phyloP scores from a whole-genome alignment of 2,888 invertebrate genomes.

The Electrophaes corylata region DNA sequence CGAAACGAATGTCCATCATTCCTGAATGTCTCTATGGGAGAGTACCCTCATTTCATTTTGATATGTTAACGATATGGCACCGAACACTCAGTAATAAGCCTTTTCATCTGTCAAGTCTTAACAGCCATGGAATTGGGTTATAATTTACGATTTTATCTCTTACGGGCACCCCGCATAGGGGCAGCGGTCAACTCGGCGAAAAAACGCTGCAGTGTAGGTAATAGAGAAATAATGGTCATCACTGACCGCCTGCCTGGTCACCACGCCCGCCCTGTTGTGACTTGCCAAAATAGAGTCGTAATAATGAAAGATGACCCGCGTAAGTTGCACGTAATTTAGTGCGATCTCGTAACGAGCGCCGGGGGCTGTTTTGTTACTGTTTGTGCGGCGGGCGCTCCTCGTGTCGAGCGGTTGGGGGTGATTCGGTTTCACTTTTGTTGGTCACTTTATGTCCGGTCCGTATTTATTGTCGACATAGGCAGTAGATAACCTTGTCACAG shows the following conservation, averaged over 20 bases:
- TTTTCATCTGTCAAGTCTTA: conserved; percentile 83
- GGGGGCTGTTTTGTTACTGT: conserved; percentile 59
- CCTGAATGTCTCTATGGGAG: conserved; percentile 64
- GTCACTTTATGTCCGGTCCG: conserved; percentile 65
- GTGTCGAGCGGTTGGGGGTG: conserved; percentile 62
- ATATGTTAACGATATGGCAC: conserved; percentile 77
- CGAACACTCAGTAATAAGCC: conserved; percentile 73
- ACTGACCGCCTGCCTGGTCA: conserved; percentile 59
- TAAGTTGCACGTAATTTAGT: conserved; percentile 77
- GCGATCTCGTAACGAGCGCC: conserved; percentile 67
- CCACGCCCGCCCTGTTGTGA: conserved; percentile 76
- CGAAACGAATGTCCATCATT: conserved; percentile 65
- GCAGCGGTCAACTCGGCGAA: conserved; percentile 76
- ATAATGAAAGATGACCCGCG: conserved; percentile 80
- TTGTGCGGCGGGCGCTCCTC: conserved; percentile 61
- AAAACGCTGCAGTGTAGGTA: conserved; percentile 68
- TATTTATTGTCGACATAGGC: conserved; percentile 64
- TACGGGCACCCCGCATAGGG: conserved; percentile 75
- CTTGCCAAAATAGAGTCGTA: conserved; percentile 82
- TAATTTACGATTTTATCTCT: conserved; percentile 84
- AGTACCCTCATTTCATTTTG: conserved; percentile 73
- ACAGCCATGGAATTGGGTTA: conserved; percentile 82
- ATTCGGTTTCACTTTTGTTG: conserved; percentile 77
- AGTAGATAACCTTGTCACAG: conserved; percentile 61
- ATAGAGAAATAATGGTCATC: conserved; percentile 70